Evolutionary conservation across 2,797 vertebrate species (phyloP).

Genomic region (Bryconaethiops microstoma): DNA sequence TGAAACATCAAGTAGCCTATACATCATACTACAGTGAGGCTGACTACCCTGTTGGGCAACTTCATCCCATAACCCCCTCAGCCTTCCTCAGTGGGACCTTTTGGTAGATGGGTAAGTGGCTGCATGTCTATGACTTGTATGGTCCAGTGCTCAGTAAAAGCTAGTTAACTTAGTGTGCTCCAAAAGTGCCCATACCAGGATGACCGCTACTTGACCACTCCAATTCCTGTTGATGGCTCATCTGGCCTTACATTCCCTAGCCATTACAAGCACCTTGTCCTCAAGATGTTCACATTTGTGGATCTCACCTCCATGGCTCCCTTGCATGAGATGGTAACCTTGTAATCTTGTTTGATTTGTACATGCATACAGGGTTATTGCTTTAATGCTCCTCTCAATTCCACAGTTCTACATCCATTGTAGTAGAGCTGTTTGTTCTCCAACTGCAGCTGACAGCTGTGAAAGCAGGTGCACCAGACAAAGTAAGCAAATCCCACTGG

Average conservation of each 20-base stretch:
- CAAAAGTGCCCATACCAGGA: slow-evolving; percentile 67
- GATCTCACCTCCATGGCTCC: slow-evolving; percentile 9
- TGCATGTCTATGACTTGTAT: too few species aligned
- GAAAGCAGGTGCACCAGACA: slow-evolving; percentile 64
- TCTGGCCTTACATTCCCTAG: slow-evolving; percentile 57
- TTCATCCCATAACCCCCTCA: slow-evolving; percentile 20
- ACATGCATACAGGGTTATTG: neutral
- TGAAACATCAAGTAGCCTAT: neutral
- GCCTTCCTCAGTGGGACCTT: slow-evolving; percentile 45
- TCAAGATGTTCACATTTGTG: slow-evolving; percentile 79
- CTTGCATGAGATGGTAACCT: slow-evolving; percentile 55
- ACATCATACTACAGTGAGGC: slow-evolving; percentile 17
- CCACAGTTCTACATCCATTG: slow-evolving; percentile 73
- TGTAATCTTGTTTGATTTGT: fast-evolving
- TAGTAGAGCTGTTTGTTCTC: slow-evolving; percentile 65
- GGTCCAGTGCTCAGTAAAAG: neutral
- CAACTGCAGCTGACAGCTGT: slow-evolving; percentile 57
- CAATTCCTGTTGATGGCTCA: slow-evolving; percentile 56
- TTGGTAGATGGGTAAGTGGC: slow-evolving; percentile 40
- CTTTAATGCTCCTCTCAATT: neutral
- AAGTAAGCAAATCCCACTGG: slow-evolving; percentile 62
- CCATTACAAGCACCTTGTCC: slow-evolving; percentile 69
- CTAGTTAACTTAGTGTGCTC: neutral
- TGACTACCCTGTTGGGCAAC: slow-evolving; percentile 55
- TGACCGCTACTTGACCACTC: slow-evolving; percentile 65